Evolutionary conservation across 2,888 invertebrate genomes (phyloP).

Genomic region (Brenthis hecate): DNA sequence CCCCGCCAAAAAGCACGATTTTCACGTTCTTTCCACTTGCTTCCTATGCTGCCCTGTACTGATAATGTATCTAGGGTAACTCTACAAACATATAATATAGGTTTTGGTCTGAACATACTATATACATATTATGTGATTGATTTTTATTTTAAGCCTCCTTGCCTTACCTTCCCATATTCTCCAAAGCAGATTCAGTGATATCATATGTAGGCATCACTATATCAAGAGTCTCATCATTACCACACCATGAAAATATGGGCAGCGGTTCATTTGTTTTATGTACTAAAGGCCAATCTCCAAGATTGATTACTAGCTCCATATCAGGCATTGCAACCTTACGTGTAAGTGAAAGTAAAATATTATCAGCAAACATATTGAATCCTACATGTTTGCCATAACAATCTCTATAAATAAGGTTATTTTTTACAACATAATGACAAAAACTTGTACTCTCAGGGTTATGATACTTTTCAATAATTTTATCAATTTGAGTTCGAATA

Average conservation of each 20-base stretch:
- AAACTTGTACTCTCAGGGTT: slow-evolving; percentile 91
- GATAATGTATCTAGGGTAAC: slow-evolving; percentile 95
- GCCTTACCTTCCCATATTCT: slow-evolving; percentile 94
- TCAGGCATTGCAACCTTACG: slow-evolving; percentile 92
- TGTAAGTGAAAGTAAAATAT: slow-evolving; percentile 89
- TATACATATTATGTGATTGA: background rate
- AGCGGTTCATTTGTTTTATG: slow-evolving; percentile 79
- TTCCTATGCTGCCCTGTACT: slow-evolving; percentile 90
- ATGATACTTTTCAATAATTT: slow-evolving; percentile 87
- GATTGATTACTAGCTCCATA: slow-evolving; percentile 94
- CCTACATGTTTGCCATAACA: slow-evolving; percentile 98
- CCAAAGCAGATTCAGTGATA: slow-evolving; percentile 93
- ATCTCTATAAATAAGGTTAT: slow-evolving; percentile 91
- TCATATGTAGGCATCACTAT: slow-evolving; percentile 98
- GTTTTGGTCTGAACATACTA: background rate
- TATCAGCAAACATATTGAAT: slow-evolving; percentile 97
- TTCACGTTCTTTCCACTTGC: slow-evolving; percentile 88
- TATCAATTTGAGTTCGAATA: slow-evolving; percentile 85
- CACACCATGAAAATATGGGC: slow-evolving; percentile 98
- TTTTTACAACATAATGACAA: slow-evolving; percentile 93
- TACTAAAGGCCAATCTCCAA: slow-evolving; percentile 97
- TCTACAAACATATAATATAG: slow-evolving; percentile 66
- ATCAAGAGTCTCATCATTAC: slow-evolving; percentile 91
- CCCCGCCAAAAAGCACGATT: slow-evolving; percentile 95
- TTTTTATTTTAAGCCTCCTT: background rate